Percentiles rank a stretch among this genome's conserved stretches.
phyloP scores from a whole-genome alignment of 2,113 vertebrate genomes.

The Gallinago jamesoni region DNA sequence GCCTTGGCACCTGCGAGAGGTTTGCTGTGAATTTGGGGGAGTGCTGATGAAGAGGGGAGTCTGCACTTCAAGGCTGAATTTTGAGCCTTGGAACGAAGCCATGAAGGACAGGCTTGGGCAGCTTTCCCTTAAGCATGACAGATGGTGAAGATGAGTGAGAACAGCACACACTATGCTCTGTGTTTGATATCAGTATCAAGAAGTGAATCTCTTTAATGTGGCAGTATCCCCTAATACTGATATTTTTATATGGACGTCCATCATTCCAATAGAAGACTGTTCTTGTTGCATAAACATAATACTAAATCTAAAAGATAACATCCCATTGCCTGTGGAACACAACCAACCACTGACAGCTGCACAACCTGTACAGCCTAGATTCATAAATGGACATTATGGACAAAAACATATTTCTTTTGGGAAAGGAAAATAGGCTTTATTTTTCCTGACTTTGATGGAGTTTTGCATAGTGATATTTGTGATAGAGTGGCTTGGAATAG shows the following conservation, averaged over 20 bases:
- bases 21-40: background rate
- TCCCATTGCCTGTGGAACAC: background rate
- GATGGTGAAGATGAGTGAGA: background rate
- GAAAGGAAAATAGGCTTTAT: background rate
- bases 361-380: background rate
- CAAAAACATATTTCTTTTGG: background rate
- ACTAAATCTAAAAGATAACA: background rate
- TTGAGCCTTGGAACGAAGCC: background rate
- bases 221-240: background rate
- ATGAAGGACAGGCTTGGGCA: background rate
- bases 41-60: background rate
- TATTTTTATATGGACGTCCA: background rate
- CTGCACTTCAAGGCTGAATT: background rate
- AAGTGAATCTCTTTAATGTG: background rate
- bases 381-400: background rate
- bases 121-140: background rate
- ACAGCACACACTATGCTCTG: background rate
- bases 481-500: background rate
- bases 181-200: background rate
- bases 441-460: background rate
- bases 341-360: background rate
- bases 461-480: background rate
- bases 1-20: background rate
- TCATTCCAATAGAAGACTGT: background rate
- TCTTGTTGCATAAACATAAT: background rate